Base-by-base conservation (phyloP, 2,113 vertebrate species). In the Podarcis muralis region DNA sequence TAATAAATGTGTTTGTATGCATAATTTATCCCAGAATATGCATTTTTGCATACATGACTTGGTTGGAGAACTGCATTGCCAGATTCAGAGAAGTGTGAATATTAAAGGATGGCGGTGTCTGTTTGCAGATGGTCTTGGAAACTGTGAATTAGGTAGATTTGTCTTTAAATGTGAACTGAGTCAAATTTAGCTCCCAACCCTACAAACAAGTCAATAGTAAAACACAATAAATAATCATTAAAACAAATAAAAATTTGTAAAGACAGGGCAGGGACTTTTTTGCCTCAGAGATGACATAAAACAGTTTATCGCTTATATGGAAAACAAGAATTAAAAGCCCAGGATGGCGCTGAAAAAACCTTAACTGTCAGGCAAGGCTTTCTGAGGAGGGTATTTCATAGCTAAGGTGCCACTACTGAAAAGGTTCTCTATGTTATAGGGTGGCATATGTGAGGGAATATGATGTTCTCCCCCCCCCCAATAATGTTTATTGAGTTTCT, bases 241-340 rank as follows among this genome's bases (percentile, higher is more conserved):
- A 53, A 53, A 12, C 48, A 12, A 43, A 43, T 43, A 43, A 53
- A 85, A 23, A 81, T 87, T 89, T 68, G 91, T 93, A 16, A n/a
- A 27, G n/a, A 32, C 16, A 5, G 16, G 71, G 30, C 30, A 72
- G 32, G 15, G 71, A 32, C 32, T 15, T 71, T 32, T 20, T 35
- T 37, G 72, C 32, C 18, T 18, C 6, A 74, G 32, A 37, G n/a
- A n/a, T 32, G 18, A 2, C 72, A 74, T 35, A 37, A 32, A 74
- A 20, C 59, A 35, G n/a, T 74, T 35, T 32, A 74, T 35, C 16
- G 6, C n/a, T 32, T 32, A 35, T 18, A 35, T 32, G 32, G 32
- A 74, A 74, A 74, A 35, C 32, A 32, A 74, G 16, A 23, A 15
- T 16, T 32, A 74, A n/a, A 69, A 59, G 1, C 8, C 6, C 27